Evolutionary conservation across 2,113 vertebrate species (phyloP), one percentile per base, ranked within the genome.

Genomic region (Sceloporus tristichus): DNA sequence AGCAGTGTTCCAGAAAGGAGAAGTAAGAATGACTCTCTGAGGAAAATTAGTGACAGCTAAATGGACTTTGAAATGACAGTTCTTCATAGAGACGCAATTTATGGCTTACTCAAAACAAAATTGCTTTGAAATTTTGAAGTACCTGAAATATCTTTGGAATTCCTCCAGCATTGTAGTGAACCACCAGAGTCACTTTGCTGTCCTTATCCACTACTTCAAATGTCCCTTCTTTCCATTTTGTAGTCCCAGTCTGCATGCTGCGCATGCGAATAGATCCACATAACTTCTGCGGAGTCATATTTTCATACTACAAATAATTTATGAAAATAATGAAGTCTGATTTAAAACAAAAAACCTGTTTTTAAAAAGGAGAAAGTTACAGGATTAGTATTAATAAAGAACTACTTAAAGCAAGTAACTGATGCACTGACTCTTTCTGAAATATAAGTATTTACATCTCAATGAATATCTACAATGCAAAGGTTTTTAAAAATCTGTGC

Each of bases 201-300:
- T 99, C 99, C 93, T 98, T 99, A 94, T 99, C 99, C 87, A 98
- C 96, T 84, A 99, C 98, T 96, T 99, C 99, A 96, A 99, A 99
- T 25, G 97, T 97, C 65, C 99, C 99, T 92, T 99, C 98, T 95
- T 97, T 99, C 99, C 99, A 99, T 70, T 97, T 98, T 13, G 98
- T 98, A 93, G 98, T 98, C 18, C 99, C 98, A 66, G 98, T 94
- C 19, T 99, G 98, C 16, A 98, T 90, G 93, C 98, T 98, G 90
- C 91, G 96, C 80, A 98, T 94, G 91, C 99, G 98, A 88, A 99
- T 96, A 42, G 98, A 97, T 48, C 98, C 98, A 54, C 97, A 97
- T 93, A 99, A 96, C 94, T 98, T 98, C 85, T 98, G 95, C n/a
- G 94, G 91, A 93, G 96, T 93, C 97, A 98, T 98, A 85, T 74